Percentiles rank a stretch among this genome's conserved stretches.
phyloP scores from a whole-genome alignment of 2,888 invertebrate species.

The Chaetogeoica ovagalla region DNA sequence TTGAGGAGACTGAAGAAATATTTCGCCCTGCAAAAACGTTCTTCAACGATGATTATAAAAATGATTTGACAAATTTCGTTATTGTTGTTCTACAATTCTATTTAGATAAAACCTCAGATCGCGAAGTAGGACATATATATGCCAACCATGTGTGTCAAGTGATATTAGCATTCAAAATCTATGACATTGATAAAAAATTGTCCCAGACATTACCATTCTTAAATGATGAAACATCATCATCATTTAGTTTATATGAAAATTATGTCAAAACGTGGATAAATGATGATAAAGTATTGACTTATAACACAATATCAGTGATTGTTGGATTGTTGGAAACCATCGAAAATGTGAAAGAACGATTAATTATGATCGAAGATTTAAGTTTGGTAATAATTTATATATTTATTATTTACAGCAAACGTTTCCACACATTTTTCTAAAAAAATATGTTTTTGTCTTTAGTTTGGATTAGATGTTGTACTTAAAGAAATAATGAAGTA shows the following conservation, averaged over 20 bases:
- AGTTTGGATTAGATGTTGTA: slow-evolving; percentile 40
- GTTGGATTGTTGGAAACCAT: slow-evolving; percentile 25
- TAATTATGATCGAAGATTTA: slow-evolving; percentile 33
- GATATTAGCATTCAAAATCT: slow-evolving; percentile 35
- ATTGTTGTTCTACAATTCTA: slow-evolving; percentile 32
- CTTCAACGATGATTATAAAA: slow-evolving; percentile 32
- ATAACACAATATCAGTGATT: slow-evolving; percentile 45
- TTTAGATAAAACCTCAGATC: slow-evolving; percentile 30
- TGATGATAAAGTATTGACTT: slow-evolving; percentile 32
- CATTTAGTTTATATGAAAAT: slow-evolving; percentile 18
- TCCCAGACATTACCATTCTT: slow-evolving; percentile 11
- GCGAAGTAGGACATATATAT: slow-evolving; percentile 35
- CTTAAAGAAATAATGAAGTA: slow-evolving; percentile 50
- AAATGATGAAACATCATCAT: slow-evolving; percentile 10
- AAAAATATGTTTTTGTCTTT: neutral
- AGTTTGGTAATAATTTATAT: slow-evolving; percentile 24
- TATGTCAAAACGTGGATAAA: slow-evolving; percentile 40
- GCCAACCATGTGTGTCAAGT: slow-evolving; percentile 43
- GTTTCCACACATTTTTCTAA: neutral
- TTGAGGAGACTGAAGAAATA: slow-evolving; percentile 37
- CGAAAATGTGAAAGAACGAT: slow-evolving; percentile 10
- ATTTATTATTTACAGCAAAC: neutral
- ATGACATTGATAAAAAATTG: slow-evolving; percentile 19
- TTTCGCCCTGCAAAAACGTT: neutral
- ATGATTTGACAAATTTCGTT: slow-evolving; percentile 36